These are phyloP conservation scores for Diphyllodes magnificus DNA, from an alignment of 2,113 vertebrate species.

Conservation along the genomic window DNA sequence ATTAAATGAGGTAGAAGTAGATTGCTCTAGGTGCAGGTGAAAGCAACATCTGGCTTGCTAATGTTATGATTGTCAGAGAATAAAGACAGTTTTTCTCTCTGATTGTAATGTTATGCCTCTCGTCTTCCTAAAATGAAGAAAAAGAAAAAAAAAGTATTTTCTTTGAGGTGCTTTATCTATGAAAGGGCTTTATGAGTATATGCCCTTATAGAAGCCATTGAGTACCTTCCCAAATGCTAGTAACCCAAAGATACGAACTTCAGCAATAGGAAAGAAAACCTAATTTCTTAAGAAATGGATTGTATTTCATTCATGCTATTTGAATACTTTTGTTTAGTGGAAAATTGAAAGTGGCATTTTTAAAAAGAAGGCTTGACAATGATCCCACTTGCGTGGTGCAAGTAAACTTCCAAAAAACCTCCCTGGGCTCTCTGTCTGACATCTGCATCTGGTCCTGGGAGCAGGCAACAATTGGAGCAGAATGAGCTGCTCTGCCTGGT, in stretches of 20 bases:
- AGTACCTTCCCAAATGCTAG: not conserved
- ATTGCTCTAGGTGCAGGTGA: slow-evolving; percentile 3
- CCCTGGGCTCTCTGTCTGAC: not conserved
- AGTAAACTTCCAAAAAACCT: not conserved
- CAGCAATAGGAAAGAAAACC: not conserved
- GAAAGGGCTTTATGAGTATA: not conserved
- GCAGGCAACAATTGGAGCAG: not conserved
- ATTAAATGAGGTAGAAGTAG: slow-evolving; percentile 3
- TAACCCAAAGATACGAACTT: not conserved
- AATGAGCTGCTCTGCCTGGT: not conserved
- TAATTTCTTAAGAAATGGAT: not conserved
- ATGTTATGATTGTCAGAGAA: not conserved
- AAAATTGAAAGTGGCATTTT: not conserved
- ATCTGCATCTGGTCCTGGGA: not conserved
- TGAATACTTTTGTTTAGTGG: not conserved
- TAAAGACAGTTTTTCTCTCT: not conserved
- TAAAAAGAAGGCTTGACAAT: not conserved
- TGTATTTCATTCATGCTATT: not conserved
- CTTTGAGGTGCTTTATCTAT: not conserved
- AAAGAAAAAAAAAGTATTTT: not conserved
- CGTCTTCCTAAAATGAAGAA: not conserved
- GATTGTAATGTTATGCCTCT: not conserved
- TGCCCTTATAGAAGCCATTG: not conserved
- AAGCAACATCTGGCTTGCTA: not conserved
- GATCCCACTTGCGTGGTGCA: not conserved